Conservation (phyloP, 2,797 vertebrate genomes). For the Novumbra hubbsi region DNA sequence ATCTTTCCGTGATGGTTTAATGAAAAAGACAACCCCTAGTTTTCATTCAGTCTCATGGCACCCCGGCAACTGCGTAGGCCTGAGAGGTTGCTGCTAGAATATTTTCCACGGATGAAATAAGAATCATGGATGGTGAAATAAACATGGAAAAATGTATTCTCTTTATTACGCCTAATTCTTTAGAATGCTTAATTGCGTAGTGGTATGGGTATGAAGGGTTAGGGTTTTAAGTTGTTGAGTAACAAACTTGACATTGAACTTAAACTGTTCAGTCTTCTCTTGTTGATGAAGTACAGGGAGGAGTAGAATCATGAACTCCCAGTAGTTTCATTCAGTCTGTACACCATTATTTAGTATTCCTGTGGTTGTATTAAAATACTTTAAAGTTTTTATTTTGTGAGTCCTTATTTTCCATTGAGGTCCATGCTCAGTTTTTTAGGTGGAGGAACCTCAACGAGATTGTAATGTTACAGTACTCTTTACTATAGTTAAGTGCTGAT, state of each 20-base stretch:
- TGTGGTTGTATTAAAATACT: neutral
- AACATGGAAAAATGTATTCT: neutral
- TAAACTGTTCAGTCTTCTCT: too few species aligned
- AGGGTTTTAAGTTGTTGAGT: too few species aligned
- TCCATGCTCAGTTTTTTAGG: neutral
- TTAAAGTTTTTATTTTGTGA: neutral
- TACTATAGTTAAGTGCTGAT: neutral
- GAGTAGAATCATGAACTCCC: neutral
- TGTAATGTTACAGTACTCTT: neutral
- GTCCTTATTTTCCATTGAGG: neutral
- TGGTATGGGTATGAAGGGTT: too few species aligned
- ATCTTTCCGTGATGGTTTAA: neutral
- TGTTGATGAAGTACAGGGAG: too few species aligned
- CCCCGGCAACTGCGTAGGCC: neutral
- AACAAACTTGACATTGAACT: too few species aligned
- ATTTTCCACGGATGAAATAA: neutral
- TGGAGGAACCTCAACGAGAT: neutral
- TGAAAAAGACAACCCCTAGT: neutral
- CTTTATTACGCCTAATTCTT: neutral
- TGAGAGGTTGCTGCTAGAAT: neutral
- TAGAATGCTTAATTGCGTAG: neutral
- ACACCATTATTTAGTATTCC: neutral
- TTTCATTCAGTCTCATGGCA: neutral
- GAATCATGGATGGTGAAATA: neutral
- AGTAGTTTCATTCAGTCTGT: neutral